Conservation (phyloP, 2,113 vertebrate genomes). For the Marcusenius ussheri region DNA sequence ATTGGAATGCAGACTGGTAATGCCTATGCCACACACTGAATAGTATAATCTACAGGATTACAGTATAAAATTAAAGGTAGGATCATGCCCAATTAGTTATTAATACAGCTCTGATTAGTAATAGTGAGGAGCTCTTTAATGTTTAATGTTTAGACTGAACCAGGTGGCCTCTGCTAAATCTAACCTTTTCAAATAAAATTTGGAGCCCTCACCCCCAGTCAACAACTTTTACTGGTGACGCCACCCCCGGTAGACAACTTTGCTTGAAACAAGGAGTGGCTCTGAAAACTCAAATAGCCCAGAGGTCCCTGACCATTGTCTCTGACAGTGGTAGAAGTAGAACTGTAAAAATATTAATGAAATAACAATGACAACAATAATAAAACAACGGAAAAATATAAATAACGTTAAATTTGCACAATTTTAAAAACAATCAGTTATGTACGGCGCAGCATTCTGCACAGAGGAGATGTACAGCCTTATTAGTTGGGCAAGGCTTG, state of each 20-base stretch:
- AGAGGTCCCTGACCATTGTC: background rate
- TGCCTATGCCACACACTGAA: background rate
- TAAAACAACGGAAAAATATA: background rate
- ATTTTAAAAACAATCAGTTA: background rate
- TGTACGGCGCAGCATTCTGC: background rate
- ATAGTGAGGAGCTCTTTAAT: background rate
- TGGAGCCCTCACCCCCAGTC: background rate
- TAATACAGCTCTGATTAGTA: background rate
- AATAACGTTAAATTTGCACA: background rate
- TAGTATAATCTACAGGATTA: background rate
- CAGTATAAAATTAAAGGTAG: background rate
- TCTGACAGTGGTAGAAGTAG: background rate
- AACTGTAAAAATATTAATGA: background rate
- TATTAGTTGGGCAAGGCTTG: background rate
- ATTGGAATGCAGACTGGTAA: background rate
- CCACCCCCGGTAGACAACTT: background rate
- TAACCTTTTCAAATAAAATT: background rate
- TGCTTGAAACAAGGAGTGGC: background rate
- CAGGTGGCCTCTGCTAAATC: background rate
- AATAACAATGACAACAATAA: background rate
- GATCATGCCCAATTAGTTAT: background rate
- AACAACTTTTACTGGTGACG: background rate
- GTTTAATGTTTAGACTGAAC: background rate
- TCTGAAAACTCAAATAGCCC: background rate
- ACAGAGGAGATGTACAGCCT: background rate